A percentile compares a stretch with the other conserved stretches of the same genome.
Evolutionary conservation across 1,140 invertebrate species (phyloP).

Genomic region (Harpegnathos saltator): DNA sequence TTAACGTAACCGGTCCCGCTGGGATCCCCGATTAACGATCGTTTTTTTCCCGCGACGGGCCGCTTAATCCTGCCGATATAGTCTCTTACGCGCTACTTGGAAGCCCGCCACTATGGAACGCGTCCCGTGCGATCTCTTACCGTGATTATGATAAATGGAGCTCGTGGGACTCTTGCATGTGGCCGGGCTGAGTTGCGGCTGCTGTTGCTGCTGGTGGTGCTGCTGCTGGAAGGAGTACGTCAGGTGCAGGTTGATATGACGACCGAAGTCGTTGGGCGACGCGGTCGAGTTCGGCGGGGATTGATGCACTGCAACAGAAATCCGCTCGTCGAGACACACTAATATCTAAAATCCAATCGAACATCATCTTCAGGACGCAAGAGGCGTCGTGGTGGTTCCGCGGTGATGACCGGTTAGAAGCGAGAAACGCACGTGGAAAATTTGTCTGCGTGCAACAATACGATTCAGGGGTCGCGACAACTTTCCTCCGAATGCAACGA

Average conservation of each 20-base stretch:
- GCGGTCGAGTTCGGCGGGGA: constrained; percentile 77
- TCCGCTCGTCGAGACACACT: no score
- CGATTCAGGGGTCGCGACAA: no score
- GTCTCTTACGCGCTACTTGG: neutral
- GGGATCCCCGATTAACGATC: neutral
- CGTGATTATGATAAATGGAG: constrained; percentile 81
- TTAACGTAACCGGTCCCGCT: neutral
- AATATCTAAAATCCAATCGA: no score
- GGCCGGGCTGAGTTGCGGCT: constrained; percentile 78
- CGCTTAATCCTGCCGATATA: neutral
- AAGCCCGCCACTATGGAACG: neutral
- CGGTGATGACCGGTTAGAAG: no score
- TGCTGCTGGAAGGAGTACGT: constrained; percentile 92
- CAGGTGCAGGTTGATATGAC: constrained; percentile 93
- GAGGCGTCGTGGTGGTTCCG: no score
- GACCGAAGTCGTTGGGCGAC: constrained; percentile 87
- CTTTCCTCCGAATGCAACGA: no score
- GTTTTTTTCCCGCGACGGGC: neutral
- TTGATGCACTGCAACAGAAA: constrained; percentile 77
- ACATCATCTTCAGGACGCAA: no score
- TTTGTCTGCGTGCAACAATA: no score
- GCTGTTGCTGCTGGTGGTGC: constrained; percentile 78
- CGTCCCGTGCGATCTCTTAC: constrained; percentile 62
- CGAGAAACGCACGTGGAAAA: no score
- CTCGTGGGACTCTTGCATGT: constrained; percentile 80